Evolutionary conservation across 2,113 vertebrate species (phyloP).

Genomic region (Anolis sagrei): DNA sequence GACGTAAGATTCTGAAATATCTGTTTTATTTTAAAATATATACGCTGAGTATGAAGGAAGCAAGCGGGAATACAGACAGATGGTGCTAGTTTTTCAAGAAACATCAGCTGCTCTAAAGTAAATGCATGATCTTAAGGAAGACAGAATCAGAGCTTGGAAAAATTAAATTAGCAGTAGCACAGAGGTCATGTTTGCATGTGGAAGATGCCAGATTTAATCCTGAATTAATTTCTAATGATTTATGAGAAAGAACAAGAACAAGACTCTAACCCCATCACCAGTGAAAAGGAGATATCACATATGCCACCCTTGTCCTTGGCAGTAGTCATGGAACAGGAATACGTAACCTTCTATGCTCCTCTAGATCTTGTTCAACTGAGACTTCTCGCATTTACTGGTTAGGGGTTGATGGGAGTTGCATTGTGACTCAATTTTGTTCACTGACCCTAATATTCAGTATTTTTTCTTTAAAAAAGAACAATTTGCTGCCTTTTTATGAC

Average conservation of each 20-base stretch:
- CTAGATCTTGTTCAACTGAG: too few species aligned
- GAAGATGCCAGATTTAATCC: not conserved
- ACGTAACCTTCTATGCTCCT: too few species aligned
- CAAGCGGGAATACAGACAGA: not conserved
- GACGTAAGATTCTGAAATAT: not conserved
- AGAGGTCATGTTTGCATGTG: not conserved
- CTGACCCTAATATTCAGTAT: too few species aligned
- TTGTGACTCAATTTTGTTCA: too few species aligned
- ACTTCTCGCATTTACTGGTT: too few species aligned
- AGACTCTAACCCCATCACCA: not conserved
- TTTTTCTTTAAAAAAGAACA: too few species aligned
- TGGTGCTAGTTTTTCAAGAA: conserved; percentile 13
- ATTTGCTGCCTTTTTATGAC: too few species aligned
- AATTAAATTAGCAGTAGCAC: not conserved
- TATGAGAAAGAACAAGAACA: not conserved
- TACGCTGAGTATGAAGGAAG: not conserved
- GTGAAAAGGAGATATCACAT: not conserved
- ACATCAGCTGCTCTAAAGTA: not conserved
- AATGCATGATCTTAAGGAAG: not conserved
- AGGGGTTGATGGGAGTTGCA: too few species aligned
- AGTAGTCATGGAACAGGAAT: not conserved
- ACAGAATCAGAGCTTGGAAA: not conserved
- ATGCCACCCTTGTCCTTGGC: not conserved
- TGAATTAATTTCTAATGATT: not conserved
- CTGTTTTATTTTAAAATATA: not conserved